Percentiles rank a stretch among this genome's conserved stretches.
phyloP scores from a whole-genome alignment of 2,888 invertebrate species.

The Dastarcus helophoroides region DNA sequence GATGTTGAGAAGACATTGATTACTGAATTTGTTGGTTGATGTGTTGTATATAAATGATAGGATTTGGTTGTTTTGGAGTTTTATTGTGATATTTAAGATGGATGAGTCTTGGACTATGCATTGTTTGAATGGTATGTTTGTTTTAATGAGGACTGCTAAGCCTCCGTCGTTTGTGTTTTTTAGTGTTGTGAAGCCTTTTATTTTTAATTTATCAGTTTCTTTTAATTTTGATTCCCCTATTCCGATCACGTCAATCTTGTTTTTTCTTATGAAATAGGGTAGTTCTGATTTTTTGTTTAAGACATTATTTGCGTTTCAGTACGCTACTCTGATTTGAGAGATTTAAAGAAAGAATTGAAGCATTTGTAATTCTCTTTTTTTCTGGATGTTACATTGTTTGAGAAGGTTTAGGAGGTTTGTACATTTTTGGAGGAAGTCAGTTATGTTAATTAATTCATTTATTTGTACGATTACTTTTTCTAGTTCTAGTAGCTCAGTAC shows the following conservation, averaged over 20 bases:
- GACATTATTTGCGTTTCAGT: constrained; percentile 10
- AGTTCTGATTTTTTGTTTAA: constrained; percentile 6
- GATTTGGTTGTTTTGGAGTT: constrained; percentile 1
- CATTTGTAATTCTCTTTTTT: too few relatives aligned
- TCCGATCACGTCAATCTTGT: constrained; percentile 4
- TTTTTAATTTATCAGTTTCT: constrained; percentile 3
- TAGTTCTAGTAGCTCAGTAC: too few relatives aligned
- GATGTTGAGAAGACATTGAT: constrained; percentile 2
- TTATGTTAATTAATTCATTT: too few relatives aligned
- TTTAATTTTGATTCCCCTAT: constrained; percentile 8
- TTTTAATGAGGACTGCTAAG: constrained; percentile 3
- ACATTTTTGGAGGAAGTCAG: too few relatives aligned
- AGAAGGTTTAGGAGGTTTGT: too few relatives aligned
- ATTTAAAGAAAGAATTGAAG: too few relatives aligned
- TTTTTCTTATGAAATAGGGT: constrained; percentile 4
- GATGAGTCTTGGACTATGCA: not conserved
- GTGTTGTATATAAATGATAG: constrained; percentile 6
- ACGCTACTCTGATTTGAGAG: constrained; percentile 4
- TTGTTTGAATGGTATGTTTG: constrained; percentile 2
- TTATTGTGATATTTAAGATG: constrained; percentile 3
- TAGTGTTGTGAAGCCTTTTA: constrained; percentile 3
- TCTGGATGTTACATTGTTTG: too few relatives aligned
- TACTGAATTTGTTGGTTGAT: constrained; percentile 4
- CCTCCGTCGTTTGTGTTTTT: constrained; percentile 5
- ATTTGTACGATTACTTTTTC: too few relatives aligned